Base-by-base conservation (phyloP, 2,888 invertebrate genomes). In the Cerceris rybyensis region DNA sequence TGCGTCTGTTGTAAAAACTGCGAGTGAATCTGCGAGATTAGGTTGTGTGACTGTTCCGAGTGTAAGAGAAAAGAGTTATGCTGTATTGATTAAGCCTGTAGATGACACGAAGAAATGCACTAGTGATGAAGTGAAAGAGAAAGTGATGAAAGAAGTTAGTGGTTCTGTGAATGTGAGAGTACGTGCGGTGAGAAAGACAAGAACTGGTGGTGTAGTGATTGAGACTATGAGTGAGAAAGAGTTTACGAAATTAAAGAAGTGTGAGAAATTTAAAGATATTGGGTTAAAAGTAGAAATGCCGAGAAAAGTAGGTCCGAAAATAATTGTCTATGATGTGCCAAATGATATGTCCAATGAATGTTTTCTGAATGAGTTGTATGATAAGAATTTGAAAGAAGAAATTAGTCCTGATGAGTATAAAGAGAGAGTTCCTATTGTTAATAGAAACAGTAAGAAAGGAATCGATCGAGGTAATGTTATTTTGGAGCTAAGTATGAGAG, bases 71-170 rank as follows among this genome's bases (percentile, higher is more conserved):
- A 59, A 39, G 14, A 14, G 9, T 5, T 72, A 61, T 57, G 60
- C 49, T 0, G 57, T 64, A 7, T 11, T 67, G 5, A 61, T 72
- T 0, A 54, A 8, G 7, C 2, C 58, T 6, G 46, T 49, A 11
- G 49, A 58, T 46, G 67, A 42, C 0, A 14, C 16, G 4, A 14
- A 6, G 39, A 43, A 58, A 46, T 5, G 14, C 8, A 49, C 54
- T 4, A 60, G 57, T 11, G 55, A 70, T 14, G 2, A 55, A 11
- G 61, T 70, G 42, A 70, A 70, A n/a, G 46, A 61, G 7, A 50
- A 65, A n/a, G 46, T 70, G 0, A 8, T 64, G 28, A n/a, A 9
- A 6, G 59, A 65, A 14, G 28, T 71, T 0, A 65, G 59, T 39
- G 39, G 41, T 2, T 41, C 6, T 5, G 14, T 70, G 42, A 41